Conservation (phyloP, 1,140 invertebrate species). For the Atta texana region DNA sequence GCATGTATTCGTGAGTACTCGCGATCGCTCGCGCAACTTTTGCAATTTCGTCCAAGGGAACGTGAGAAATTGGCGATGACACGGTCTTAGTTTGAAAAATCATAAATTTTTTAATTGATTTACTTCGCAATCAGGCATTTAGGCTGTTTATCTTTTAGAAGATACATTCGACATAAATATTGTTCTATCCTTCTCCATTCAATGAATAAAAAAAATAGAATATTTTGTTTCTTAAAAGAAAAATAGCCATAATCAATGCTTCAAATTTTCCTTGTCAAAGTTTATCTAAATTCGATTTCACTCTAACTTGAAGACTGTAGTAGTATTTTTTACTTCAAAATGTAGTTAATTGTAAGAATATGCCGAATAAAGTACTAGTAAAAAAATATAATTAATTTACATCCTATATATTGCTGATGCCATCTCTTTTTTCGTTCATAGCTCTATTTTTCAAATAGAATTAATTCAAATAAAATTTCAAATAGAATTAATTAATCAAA, state of each 20-base stretch:
- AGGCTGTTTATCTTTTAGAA: too few relatives aligned
- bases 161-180: too few relatives aligned
- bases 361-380: background rate
- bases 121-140: background rate
- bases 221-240: too few relatives aligned
- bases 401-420: background rate
- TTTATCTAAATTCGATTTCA: background rate
- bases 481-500: too few relatives aligned
- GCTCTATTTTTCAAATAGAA: background rate
- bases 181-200: too few relatives aligned
- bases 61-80: background rate
- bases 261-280: background rate
- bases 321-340: background rate
- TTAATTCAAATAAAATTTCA: too few relatives aligned
- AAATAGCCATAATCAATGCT: background rate
- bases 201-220: too few relatives aligned
- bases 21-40: background rate
- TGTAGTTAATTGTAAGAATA: background rate
- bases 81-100: background rate
- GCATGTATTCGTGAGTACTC: background rate
- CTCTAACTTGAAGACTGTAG: background rate
- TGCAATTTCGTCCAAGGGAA: background rate
- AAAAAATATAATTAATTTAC: background rate
- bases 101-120: background rate
- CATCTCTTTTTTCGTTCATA: background rate